Conservation (phyloP, 2,113 vertebrate species). For the Ciconia stormi region DNA sequence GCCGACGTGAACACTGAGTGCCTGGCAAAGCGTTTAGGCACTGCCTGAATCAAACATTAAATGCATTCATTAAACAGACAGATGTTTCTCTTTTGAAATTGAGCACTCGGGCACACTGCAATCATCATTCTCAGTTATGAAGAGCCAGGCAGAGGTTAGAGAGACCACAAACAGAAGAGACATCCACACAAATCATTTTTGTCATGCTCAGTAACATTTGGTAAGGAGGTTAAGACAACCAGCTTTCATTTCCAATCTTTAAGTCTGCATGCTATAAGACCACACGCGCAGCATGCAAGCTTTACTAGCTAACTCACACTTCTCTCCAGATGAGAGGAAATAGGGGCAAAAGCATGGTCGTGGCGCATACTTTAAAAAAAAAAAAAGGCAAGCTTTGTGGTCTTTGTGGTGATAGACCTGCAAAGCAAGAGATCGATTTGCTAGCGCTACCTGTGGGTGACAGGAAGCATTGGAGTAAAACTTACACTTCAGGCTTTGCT, state of each 20-base stretch:
- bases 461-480: background rate
- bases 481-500: background rate
- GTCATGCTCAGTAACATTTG: background rate
- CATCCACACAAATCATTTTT: background rate
- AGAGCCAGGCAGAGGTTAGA: background rate
- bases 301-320: background rate
- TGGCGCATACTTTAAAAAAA: background rate
- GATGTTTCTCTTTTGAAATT: background rate
- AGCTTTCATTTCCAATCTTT: background rate
- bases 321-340: background rate
- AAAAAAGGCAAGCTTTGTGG: background rate
- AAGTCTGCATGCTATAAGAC: background rate
- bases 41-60: background rate
- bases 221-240: background rate
- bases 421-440: background rate
- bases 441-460: background rate
- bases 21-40: background rate
- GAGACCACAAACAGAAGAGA: background rate
- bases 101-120: background rate
- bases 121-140: background rate
- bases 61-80: background rate
- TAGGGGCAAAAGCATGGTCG: rapidly evolving
- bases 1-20: rapidly evolving
- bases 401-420: background rate
- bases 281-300: background rate